Evolutionary conservation across 92 coral and sea anemone species (phyloP).

Genomic region (Epizoanthus fatuus): DNA sequence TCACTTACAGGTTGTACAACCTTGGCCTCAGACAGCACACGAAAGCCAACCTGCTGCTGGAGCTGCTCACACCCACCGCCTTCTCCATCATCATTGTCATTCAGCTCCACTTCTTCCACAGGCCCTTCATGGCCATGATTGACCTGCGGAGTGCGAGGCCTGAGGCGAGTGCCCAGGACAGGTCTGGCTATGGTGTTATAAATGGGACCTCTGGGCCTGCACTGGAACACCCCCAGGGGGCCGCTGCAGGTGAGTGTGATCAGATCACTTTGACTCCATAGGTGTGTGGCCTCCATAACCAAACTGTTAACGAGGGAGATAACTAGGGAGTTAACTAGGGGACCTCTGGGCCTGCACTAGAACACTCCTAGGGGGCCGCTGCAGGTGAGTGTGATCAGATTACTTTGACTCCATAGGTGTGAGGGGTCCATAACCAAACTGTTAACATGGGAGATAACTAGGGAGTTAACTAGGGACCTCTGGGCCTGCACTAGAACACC

Average conservation of each 20-base stretch:
- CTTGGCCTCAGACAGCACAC: constrained; percentile 99
- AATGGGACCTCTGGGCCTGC: constrained; percentile 38
- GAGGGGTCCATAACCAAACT: too few relatives aligned
- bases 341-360: constrained; percentile 30
- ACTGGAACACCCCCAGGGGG: constrained; percentile 23
- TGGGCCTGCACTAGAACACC: constrained; percentile 30
- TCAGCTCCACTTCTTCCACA: constrained; percentile 96
- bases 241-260: constrained; percentile 19
- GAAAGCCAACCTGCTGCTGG: constrained; percentile 92
- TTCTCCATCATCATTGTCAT: constrained; percentile 97
- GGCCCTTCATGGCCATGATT: constrained; percentile 98
- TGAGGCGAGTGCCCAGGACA: constrained; percentile 44
- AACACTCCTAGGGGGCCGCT: constrained; percentile 1
- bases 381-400: constrained; percentile 17
- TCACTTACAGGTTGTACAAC: constrained; percentile 81
- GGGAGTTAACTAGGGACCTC: too few relatives aligned
- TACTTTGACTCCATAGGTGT: constrained; percentile 10
- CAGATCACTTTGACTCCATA: constrained; percentile 1
- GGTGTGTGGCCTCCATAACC: too few relatives aligned
- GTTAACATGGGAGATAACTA: too few relatives aligned
- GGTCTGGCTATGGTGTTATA: constrained; percentile 20
- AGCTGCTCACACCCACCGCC: constrained; percentile 95
- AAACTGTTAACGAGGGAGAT: too few relatives aligned
- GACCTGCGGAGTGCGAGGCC: constrained; percentile 79
- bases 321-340: too few relatives aligned